Base-by-base conservation (phyloP, 2,888 invertebrate genomes). In the Eupithecia pulchellata region DNA sequence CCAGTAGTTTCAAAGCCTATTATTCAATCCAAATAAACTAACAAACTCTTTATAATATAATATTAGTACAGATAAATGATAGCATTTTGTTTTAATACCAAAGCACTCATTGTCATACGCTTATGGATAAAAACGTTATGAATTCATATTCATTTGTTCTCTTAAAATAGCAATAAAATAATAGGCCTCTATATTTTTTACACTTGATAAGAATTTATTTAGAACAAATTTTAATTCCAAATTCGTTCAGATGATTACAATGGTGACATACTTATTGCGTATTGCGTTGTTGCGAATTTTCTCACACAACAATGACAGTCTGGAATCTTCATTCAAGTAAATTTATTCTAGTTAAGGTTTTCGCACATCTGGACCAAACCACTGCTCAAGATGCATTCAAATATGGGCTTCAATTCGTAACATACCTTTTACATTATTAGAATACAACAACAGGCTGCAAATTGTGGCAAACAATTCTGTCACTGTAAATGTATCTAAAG, bases 111-210 rank as follows among this genome's bases (percentile, higher is more conserved):
- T 39, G 17, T 39, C 39, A 13, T 39, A 5, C 17, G 17, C 47
- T 11, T 20, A 20, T n/a, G 9, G 9, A 47, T 9, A 20, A 9
- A 47, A 47, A 47, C n/a, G 42, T 47, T 8, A 47, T 8, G 42
- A 47, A 47, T 47, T 20, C 2, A 8, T 8, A 47, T 47, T 9
- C 0, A 2, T 29, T 36, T 67, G 4, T 9, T 30, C 17, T 34
- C 8, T 17, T 47, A 62, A 69, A 17, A 34, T 67, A 25, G 11
- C 20, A 20, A 14, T 36, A 25, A 14, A 20, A 14, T 36, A 25
- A 14, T 42, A 25, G 66, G 36, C 67, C 25, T n/a, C 64, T 34
- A 34, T 64, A 52, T 65, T 29, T 57, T n/a, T 29, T 57, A 30
- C 34, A 20, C 61, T 61, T 20, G 61, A 61, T 61, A 61, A 61